Percentiles rank a stretch among this genome's conserved stretches.
phyloP scores from a whole-genome alignment of 2,113 vertebrate genomes.

The Eupsittula cactorum region DNA sequence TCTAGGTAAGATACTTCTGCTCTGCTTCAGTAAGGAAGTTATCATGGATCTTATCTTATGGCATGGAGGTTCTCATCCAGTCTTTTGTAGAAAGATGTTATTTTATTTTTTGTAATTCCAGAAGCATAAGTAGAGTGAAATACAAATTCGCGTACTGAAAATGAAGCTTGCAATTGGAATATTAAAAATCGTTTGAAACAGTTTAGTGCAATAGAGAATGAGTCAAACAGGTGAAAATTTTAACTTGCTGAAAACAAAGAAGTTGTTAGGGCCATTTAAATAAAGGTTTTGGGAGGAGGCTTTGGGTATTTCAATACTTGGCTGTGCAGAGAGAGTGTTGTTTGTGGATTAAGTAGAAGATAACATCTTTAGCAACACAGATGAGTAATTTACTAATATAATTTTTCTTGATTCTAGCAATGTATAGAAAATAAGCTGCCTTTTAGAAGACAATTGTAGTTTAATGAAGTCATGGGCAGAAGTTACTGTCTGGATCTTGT shows the following conservation, averaged over 20 bases:
- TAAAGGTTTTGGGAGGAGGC: background rate
- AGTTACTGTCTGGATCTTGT: background rate
- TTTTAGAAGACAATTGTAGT: background rate
- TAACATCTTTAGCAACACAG: background rate
- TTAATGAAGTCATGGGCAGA: background rate
- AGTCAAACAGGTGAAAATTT: background rate
- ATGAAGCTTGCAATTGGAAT: background rate
- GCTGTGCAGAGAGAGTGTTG: background rate
- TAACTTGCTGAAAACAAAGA: background rate
- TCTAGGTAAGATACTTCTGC: background rate
- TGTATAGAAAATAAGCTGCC: background rate
- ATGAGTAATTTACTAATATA: background rate
- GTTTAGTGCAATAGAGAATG: background rate
- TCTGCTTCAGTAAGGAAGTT: background rate
- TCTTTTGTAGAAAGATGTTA: background rate
- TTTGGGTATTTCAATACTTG: background rate
- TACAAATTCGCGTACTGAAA: background rate
- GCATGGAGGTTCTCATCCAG: background rate
- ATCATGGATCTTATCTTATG: background rate
- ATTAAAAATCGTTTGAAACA: background rate
- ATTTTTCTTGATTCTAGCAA: background rate
- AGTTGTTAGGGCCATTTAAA: background rate
- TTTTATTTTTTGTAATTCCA: background rate
- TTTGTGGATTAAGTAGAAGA: background rate
- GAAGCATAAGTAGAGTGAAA: background rate